These are phyloP conservation scores for Smutsia temminckii DNA, from an alignment of 2,797 vertebrate species.

Conservation along the genomic window DNA sequence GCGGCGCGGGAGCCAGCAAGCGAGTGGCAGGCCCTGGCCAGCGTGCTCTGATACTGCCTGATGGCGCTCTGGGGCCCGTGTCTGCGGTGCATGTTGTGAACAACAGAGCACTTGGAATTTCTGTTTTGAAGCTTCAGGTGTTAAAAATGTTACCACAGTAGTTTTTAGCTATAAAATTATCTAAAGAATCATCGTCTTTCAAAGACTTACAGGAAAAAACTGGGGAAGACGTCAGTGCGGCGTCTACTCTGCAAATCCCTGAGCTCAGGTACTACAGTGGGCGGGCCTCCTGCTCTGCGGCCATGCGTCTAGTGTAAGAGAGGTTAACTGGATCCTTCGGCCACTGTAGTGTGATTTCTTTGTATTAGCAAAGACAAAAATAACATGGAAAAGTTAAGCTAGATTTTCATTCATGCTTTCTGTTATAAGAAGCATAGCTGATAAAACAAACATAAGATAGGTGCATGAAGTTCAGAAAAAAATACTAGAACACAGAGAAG, in stretches of 20 bases:
- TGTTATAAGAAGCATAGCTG: conserved; percentile 61
- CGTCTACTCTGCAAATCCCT: conserved; percentile 79
- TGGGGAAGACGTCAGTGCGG: conserved; percentile 54
- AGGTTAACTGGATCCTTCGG: conserved; percentile 61
- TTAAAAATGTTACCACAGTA: conserved; percentile 63
- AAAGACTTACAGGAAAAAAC: conserved; percentile 69
- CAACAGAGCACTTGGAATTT: conserved; percentile 61
- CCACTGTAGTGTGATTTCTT: conserved; percentile 67
- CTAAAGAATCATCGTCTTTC: conserved; percentile 78
- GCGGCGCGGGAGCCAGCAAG: conserved; percentile 91
- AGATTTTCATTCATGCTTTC: conserved; percentile 47
- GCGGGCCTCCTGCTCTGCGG: conserved; percentile 70
- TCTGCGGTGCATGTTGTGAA: conserved; percentile 24
- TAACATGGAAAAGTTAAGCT: conserved; percentile 24
- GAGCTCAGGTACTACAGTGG: conserved; percentile 83
- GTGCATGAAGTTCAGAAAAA: conserved; percentile 62
- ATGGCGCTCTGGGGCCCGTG: not conserved
- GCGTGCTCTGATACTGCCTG: conserved; percentile 89
- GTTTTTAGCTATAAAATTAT: conserved; percentile 72
- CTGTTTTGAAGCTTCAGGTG: conserved; percentile 64
- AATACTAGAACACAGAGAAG: not conserved
- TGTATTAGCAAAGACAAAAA: conserved; percentile 66
- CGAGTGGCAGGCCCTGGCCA: conserved; percentile 93
- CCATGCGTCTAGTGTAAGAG: conserved; percentile 62
- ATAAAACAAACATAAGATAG: conserved; percentile 19